These are phyloP conservation scores for Poeciliopsis turrubarensis DNA, from an alignment of 2,113 vertebrate species.

Conservation along the genomic window DNA sequence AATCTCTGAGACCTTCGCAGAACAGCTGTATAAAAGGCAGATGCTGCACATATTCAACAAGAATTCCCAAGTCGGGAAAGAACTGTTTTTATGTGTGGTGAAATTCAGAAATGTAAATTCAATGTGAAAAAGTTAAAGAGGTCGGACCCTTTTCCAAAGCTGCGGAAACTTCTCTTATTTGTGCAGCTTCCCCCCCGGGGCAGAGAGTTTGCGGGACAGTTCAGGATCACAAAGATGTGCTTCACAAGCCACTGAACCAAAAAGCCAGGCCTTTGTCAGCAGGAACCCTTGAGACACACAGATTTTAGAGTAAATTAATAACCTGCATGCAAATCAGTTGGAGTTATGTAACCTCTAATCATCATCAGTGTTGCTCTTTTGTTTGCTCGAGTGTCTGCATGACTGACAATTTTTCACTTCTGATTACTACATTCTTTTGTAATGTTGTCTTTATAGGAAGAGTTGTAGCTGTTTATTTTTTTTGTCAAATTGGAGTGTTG, in stretches of 20 bases:
- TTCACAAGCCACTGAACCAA: not conserved
- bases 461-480: not conserved
- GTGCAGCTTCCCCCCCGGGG: not conserved
- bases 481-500: not conserved
- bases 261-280: slow-evolving; percentile 17
- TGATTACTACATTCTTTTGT: slow-evolving; percentile 21
- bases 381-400: slow-evolving; percentile 23
- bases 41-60: no score
- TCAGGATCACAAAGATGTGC: not conserved
- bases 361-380: slow-evolving; percentile 36
- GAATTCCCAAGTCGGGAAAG: no score
- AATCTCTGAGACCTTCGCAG: no score
- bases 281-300: slow-evolving; percentile 13
- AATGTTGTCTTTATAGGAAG: slow-evolving; percentile 16
- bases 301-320: slow-evolving; percentile 48
- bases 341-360: slow-evolving; percentile 34
- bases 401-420: slow-evolving; percentile 29
- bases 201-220: not conserved
- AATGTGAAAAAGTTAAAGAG: not conserved
- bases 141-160: not conserved
- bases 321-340: slow-evolving; percentile 48
- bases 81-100: no score
- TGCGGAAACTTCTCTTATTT: not conserved
- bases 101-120: not conserved
- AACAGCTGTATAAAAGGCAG: no score